Evolutionary conservation across 2,888 invertebrate genomes (phyloP).

Genomic region (Lamellibrachia columna): DNA sequence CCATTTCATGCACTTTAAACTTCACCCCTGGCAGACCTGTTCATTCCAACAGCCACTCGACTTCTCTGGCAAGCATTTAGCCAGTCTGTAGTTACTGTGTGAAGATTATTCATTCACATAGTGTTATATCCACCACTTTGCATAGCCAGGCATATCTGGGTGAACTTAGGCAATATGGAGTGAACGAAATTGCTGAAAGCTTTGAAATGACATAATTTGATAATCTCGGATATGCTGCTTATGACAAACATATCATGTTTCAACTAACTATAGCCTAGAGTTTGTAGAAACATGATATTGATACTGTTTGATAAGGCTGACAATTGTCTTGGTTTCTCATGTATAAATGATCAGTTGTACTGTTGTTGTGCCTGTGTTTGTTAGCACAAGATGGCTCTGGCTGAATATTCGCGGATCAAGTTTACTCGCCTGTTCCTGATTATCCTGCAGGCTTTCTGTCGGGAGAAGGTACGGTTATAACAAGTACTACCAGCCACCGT

Average conservation of each 20-base stretch:
- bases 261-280: neutral
- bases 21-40: too few species aligned
- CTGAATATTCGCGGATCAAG: slow-evolving; percentile 77
- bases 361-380: slow-evolving; percentile 29
- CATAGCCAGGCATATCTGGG: too few species aligned
- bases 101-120: too few species aligned
- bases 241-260: neutral
- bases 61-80: too few species aligned
- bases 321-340: neutral
- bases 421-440: slow-evolving; percentile 89
- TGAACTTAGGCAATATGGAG: too few species aligned
- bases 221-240: neutral
- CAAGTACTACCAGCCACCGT: slow-evolving; percentile 45
- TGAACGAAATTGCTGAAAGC: too few species aligned
- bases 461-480: slow-evolving; percentile 65
- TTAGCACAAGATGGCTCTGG: slow-evolving; percentile 65
- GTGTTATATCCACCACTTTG: too few species aligned
- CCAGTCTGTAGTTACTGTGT: too few species aligned
- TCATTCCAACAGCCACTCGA: too few species aligned
- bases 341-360: neutral
- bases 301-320: neutral
- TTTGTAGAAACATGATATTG: neutral
- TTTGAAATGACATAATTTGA: neutral
- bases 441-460: slow-evolving; percentile 76
- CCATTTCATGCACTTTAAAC: too few species aligned